Percentiles rank a stretch among this genome's conserved stretches.
These are phyloP conservation scores for Nomada flava DNA, from an alignment of 2,888 invertebrate genomes.

Conservation along the genomic window DNA sequence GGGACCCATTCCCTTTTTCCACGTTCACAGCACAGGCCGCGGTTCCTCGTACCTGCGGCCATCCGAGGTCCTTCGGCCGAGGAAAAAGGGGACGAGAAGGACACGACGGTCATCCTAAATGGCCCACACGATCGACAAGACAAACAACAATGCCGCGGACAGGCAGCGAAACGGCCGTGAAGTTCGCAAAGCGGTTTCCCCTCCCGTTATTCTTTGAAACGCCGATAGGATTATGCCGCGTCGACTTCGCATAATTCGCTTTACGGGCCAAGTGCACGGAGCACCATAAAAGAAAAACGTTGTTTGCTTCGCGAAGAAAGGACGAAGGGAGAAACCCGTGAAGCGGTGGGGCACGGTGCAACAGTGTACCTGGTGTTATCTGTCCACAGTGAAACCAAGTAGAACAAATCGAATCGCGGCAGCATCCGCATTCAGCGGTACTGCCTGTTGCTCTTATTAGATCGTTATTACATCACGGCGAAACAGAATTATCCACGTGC, in stretches of 20 bases:
- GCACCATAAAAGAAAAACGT: not conserved
- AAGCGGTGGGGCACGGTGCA: not conserved
- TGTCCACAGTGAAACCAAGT: constrained; percentile 58
- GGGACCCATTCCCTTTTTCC: constrained; percentile 6
- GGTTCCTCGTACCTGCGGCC: constrained; percentile 26
- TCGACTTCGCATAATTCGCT: constrained; percentile 12
- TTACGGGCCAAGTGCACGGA: too few species aligned
- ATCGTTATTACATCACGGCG: constrained; percentile 65
- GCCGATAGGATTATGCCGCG: constrained; percentile 34
- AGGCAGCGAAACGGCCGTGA: not conserved
- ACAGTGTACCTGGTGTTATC: constrained; percentile 48
- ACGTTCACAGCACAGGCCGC: not conserved
- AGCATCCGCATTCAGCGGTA: constrained; percentile 58
- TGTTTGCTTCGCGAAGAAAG: not conserved
- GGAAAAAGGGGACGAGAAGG: constrained; percentile 24
- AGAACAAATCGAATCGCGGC: constrained; percentile 66
- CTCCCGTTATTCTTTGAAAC: not conserved
- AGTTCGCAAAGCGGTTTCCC: not conserved
- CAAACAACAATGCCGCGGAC: constrained; percentile 1
- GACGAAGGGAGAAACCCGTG: not conserved
- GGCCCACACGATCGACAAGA: not conserved
- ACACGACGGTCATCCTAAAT: constrained; percentile 10
- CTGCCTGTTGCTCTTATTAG: constrained; percentile 69
- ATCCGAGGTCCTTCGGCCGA: not conserved
- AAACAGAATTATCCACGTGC: constrained; percentile 54